phyloP scores from a whole-genome alignment of 2,113 vertebrate genomes.

The Sylvilagus bachmani region DNA sequence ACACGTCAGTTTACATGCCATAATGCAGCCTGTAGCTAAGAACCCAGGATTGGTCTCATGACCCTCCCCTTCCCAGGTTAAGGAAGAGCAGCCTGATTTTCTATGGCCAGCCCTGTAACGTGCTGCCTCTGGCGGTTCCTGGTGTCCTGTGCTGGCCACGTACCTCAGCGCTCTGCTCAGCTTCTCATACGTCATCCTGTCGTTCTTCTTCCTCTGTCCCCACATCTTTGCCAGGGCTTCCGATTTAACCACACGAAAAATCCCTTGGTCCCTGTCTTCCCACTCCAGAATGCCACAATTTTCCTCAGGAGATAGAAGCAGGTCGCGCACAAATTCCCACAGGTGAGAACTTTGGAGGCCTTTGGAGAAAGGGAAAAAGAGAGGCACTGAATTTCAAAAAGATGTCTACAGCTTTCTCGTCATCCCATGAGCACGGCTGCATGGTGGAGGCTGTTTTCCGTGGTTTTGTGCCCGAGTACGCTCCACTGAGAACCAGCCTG shows the following conservation, averaged over 20 bases:
- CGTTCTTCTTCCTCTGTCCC: constrained; percentile 88
- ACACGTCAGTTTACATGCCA: constrained; percentile 29
- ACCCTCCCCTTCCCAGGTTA: neutral
- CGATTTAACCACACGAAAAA: constrained; percentile 88
- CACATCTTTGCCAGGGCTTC: constrained; percentile 87
- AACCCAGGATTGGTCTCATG: neutral
- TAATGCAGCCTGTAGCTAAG: constrained; percentile 55
- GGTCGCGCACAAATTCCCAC: constrained; percentile 87
- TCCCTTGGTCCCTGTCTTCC: constrained; percentile 86
- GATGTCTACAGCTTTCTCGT: neutral
- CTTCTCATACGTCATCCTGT: constrained; percentile 88
- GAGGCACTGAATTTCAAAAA: constrained; percentile 10
- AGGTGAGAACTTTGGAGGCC: constrained; percentile 86
- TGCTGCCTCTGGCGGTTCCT: neutral
- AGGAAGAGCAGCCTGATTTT: neutral
- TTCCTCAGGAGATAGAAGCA: constrained; percentile 87
- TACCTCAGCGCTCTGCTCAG: constrained; percentile 85
- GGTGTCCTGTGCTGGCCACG: neutral
- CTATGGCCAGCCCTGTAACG: neutral
- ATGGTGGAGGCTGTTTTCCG: neutral
- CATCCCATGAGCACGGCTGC: neutral
- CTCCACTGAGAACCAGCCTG: neutral
- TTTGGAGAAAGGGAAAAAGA: constrained; percentile 57
- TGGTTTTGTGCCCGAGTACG: no score
- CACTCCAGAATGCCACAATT: constrained; percentile 87